These are phyloP conservation scores for Verasper variegatus DNA, from an alignment of 2,113 vertebrate genomes.

Conservation along the genomic window DNA sequence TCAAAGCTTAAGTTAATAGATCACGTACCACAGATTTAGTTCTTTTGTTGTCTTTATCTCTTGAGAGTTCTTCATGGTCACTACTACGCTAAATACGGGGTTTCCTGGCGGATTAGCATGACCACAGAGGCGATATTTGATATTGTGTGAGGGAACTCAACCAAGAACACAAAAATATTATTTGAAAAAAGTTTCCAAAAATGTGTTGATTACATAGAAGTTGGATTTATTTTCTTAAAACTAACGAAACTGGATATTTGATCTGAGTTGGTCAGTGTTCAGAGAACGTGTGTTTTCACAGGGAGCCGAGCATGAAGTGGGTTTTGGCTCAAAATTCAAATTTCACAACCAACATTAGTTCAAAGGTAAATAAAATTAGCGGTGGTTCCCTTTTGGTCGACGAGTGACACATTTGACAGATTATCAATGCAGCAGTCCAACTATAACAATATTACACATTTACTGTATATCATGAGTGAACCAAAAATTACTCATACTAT, in stretches of 20 bases:
- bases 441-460: constrained; percentile 11
- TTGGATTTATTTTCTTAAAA: constrained; percentile 14
- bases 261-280: not conserved
- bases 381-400: constrained; percentile 1
- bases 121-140: constrained; percentile 11
- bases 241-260: constrained; percentile 7
- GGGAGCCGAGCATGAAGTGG: not conserved
- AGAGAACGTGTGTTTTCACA: constrained; percentile 15
- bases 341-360: constrained; percentile 22
- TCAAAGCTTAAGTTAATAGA: not conserved
- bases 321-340: constrained; percentile 6
- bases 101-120: not conserved
- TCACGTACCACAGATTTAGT: not conserved
- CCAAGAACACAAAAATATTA: constrained; percentile 19
- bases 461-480: not conserved
- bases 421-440: constrained; percentile 14
- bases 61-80: not conserved
- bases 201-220: not conserved
- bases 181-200: constrained; percentile 2
- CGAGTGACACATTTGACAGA: constrained; percentile 26
- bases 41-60: not conserved
- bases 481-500: not conserved
- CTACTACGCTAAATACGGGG: not conserved
- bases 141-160: constrained; percentile 18
- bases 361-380: constrained; percentile 20